Evolutionary conservation across 1,140 invertebrate species (phyloP).

Genomic region (Anthonomus grandis): DNA sequence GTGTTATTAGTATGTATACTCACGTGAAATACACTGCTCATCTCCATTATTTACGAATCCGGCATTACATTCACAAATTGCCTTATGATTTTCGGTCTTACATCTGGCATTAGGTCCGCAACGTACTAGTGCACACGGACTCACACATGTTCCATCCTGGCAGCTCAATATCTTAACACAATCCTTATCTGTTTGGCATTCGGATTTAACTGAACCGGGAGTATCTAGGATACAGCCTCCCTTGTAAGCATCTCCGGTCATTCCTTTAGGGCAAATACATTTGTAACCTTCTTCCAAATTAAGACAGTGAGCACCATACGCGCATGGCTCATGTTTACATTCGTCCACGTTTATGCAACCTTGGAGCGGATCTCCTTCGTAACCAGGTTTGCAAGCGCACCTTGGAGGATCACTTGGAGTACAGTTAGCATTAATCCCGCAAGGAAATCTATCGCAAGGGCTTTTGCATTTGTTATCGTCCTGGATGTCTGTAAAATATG

Average conservation of each 20-base stretch:
- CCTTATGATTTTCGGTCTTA: slow-evolving; percentile 82
- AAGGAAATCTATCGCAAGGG: slow-evolving; percentile 82
- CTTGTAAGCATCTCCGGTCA: slow-evolving; percentile 79
- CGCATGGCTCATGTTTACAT: slow-evolving; percentile 74
- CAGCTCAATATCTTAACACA: slow-evolving; percentile 79
- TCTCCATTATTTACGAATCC: slow-evolving; percentile 73
- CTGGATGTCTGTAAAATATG: slow-evolving; percentile 76
- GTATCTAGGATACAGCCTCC: slow-evolving; percentile 64
- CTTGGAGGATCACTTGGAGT: slow-evolving; percentile 83
- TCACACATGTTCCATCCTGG: slow-evolving; percentile 70
- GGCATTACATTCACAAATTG: slow-evolving; percentile 80
- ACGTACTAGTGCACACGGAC: slow-evolving; percentile 72
- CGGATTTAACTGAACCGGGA: slow-evolving; percentile 50
- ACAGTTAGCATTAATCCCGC: slow-evolving; percentile 90
- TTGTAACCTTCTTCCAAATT: slow-evolving; percentile 81
- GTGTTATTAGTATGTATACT: too few relatives aligned
- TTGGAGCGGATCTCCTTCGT: slow-evolving; percentile 75
- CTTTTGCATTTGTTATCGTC: slow-evolving; percentile 84
- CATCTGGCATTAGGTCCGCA: slow-evolving; percentile 85
- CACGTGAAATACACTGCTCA: slow-evolving; percentile 77
- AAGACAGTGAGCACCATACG: slow-evolving; percentile 79
- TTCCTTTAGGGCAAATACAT: slow-evolving; percentile 79
- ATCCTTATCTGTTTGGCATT: slow-evolving; percentile 69
- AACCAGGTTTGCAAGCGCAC: slow-evolving; percentile 83
- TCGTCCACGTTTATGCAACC: slow-evolving; percentile 85